Base-by-base conservation (phyloP, 2,888 invertebrate genomes). In the Galerucella pusilla region DNA sequence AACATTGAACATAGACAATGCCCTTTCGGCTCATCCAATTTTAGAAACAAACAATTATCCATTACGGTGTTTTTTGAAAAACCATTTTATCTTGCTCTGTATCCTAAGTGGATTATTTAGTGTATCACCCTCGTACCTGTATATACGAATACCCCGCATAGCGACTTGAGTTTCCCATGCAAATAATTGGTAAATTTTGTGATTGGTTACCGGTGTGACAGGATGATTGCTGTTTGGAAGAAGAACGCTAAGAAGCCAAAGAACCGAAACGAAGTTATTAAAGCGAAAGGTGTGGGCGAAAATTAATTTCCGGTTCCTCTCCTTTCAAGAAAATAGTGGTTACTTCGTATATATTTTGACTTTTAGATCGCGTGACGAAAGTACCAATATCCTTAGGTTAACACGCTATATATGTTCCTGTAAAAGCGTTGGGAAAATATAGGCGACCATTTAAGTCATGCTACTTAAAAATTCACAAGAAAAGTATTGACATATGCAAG, bases 221-320 rank as follows among this genome's bases (percentile, higher is more conserved):
- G 68, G 52, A 63, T 73, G 73, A 76, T 76, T 76, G 73, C 73
- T 52, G 72, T 45, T 20, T 46, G 66, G 66, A 49, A 60, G 54
- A 71, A 59, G 65, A 71, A 71, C 76, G 71, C 65, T 70, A 70
- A 67, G 73, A 76, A 71, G 71, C 52, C 76, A 61, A 67, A 77
- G 77, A 74, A 75, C 69, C 74, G 75, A 78, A 78, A 78, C 77
- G 76, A 77, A 79, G 76, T 75, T 77, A 76, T 77, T 76, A 77
- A 71, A 75, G 76, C 70, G 60, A 72, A 79, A 81, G 80, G 79
- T 80, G 80, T 73, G 80, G 78, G 81, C 79, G 78, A 78, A 81
- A 80, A 78, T 79, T 81, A 81, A 81, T 81, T 76, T 76, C 76
- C 76, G 76, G 76, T 76, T 76, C 76, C 76, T 76, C 76, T 76